Evolutionary conservation across 2,113 vertebrate genomes (phyloP).

Genomic region (Suncus etruscus): DNA sequence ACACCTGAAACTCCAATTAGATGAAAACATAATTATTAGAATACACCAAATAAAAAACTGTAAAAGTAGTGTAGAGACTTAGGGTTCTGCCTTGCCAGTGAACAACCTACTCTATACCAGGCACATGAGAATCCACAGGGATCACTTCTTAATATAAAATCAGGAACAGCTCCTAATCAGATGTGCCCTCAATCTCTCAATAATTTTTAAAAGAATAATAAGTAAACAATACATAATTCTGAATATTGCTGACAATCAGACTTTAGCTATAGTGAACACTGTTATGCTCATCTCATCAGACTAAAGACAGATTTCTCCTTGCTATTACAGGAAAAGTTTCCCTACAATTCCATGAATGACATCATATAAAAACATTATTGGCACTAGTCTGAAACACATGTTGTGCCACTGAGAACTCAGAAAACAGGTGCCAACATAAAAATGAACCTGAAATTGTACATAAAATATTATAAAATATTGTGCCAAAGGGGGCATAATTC

Average conservation of each 20-base stretch:
- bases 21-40: conserved; percentile 83
- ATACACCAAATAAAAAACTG: background rate
- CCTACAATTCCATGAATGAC: conserved; percentile 75
- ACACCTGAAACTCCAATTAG: conserved; percentile 70
- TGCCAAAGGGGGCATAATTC: conserved; percentile 33
- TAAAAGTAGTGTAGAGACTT: too few species aligned
- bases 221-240: conserved; percentile 73
- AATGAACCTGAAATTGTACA: conserved; percentile 60
- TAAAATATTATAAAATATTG: conserved; percentile 50
- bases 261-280: conserved; percentile 76
- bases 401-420: conserved; percentile 54
- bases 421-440: conserved; percentile 66
- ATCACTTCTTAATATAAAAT: too few species aligned
- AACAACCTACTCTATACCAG: too few species aligned
- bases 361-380: conserved; percentile 70
- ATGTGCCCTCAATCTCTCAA: too few species aligned
- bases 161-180: too few species aligned
- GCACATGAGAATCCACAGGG: too few species aligned
- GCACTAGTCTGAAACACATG: conserved; percentile 75
- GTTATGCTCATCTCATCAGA: conserved; percentile 81
- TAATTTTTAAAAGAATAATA: background rate
- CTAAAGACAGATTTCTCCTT: conserved; percentile 81
- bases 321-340: conserved; percentile 78
- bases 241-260: conserved; percentile 81
- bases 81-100: too few species aligned